Percentiles rank a stretch among this genome's conserved stretches.
phyloP scores from a whole-genome alignment of 2,888 invertebrate species.

The Toxonevra muliebris region DNA sequence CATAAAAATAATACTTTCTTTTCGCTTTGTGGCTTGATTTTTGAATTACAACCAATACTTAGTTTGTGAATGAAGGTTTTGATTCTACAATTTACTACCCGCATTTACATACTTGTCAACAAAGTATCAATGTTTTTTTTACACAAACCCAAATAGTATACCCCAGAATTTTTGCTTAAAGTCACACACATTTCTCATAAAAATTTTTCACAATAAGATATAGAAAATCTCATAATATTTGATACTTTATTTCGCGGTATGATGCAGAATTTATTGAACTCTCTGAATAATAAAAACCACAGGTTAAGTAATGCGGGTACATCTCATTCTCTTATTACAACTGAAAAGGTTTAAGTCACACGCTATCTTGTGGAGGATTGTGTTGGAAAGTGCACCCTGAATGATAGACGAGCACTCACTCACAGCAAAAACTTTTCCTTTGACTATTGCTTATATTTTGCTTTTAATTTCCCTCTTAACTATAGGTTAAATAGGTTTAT shows the following conservation, averaged over 20 bases:
- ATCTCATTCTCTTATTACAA: slow-evolving; percentile 18
- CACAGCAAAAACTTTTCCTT: background rate
- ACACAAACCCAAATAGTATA: too few relatives aligned
- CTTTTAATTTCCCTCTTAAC: background rate
- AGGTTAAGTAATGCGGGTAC: slow-evolving; percentile 49
- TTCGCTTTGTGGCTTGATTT: too few relatives aligned
- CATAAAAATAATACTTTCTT: too few relatives aligned
- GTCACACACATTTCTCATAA: background rate
- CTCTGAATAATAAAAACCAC: background rate
- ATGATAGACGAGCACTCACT: background rate
- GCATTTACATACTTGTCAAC: too few relatives aligned
- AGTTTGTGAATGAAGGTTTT: too few relatives aligned
- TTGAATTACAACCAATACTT: too few relatives aligned
- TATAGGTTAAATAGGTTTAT: slow-evolving; percentile 8
- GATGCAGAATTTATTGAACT: slow-evolving; percentile 38
- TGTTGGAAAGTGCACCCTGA: slow-evolving; percentile 17
- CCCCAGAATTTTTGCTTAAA: slow-evolving; percentile 15
- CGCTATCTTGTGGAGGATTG: slow-evolving; percentile 46
- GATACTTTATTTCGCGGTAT: slow-evolving; percentile 53
- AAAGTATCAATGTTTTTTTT: too few relatives aligned
- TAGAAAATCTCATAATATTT: slow-evolving; percentile 50
- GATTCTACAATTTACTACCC: too few relatives aligned
- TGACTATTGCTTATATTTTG: background rate
- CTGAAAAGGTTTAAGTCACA: slow-evolving; percentile 38
- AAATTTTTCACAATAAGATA: slow-evolving; percentile 47